Evolutionary conservation across 2,797 vertebrate species (phyloP), one percentile per base, ranked within the genome.

Genomic region (Anableps anableps): DNA sequence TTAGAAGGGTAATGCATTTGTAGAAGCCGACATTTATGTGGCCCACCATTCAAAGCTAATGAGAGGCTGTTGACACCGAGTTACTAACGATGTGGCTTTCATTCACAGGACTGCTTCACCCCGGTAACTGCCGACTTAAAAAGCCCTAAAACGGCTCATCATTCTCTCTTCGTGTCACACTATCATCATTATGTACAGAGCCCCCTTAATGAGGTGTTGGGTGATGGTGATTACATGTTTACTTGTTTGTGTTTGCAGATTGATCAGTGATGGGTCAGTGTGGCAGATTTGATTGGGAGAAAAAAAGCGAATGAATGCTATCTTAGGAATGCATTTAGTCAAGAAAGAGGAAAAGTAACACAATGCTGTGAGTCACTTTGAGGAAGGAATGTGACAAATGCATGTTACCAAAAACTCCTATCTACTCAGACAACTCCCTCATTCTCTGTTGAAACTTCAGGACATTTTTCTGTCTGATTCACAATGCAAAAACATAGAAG

Each of bases 51-150:
- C 34, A 72, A 78, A 76, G 74, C 88, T 93, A 92, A 93, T 94
- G 92, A 93, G 88, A 84, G 83, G 87, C 86, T 91, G 86, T 90
- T 94, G 91, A 93, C 93, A 95, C 90, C 77, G 76, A 64, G 84
- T 85, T 92, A 87, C 91, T 92, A 94, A 95, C 73, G 88, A 91
- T 84, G 74, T 80, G 80, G 77, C 86, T 91, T 86, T 89, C 86
- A 88, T 89, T 92, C 87, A 89, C 85, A 87, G 75, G 85, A 76
- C 64, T 26, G 62, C 74, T 85, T 89, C 86, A 85, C 86, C 81
- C 75, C 64, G 75, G 86, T 87, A 83, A 91, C 89, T 75, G 62
- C 60, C 23, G 31, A 78, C 80, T 71, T 83, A 88, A 89, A 87
- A 85, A 72, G 74, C 38, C 55, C 74, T 58, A 76, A 86, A 85